These are phyloP conservation scores for Cyrtonyx montezumae DNA, from an alignment of 2,113 vertebrate genomes.

Conservation along the genomic window DNA sequence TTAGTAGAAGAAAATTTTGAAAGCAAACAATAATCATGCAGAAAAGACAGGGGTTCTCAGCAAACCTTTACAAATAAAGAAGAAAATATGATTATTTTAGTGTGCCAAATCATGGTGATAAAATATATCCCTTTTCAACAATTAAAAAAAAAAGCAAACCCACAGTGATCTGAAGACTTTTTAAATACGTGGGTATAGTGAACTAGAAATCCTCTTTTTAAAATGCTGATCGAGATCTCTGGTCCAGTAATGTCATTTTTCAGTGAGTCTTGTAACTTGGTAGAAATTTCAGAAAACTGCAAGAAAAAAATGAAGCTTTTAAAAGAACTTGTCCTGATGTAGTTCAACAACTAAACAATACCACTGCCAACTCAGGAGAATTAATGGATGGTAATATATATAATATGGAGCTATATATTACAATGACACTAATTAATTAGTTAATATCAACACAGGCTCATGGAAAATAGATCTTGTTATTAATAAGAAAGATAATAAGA, in stretches of 20 bases:
- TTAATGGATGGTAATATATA: background rate
- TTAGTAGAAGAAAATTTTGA: background rate
- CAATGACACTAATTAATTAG: background rate
- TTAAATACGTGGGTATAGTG: background rate
- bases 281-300: background rate
- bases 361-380: background rate
- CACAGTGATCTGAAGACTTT: background rate
- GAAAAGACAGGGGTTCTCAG: background rate
- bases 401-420: background rate
- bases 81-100: background rate
- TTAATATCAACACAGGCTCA: background rate
- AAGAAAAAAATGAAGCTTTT: background rate
- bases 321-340: background rate
- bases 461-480: constrained; percentile 10
- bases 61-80: background rate
- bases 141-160: background rate
- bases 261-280: background rate
- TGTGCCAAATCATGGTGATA: background rate
- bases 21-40: background rate
- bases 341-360: background rate
- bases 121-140: background rate
- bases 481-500: background rate
- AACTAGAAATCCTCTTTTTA: background rate
- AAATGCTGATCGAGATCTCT: background rate
- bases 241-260: background rate